Evolutionary conservation across 1,140 invertebrate genomes (phyloP).

Genomic region (Drosophila jambulina): DNA sequence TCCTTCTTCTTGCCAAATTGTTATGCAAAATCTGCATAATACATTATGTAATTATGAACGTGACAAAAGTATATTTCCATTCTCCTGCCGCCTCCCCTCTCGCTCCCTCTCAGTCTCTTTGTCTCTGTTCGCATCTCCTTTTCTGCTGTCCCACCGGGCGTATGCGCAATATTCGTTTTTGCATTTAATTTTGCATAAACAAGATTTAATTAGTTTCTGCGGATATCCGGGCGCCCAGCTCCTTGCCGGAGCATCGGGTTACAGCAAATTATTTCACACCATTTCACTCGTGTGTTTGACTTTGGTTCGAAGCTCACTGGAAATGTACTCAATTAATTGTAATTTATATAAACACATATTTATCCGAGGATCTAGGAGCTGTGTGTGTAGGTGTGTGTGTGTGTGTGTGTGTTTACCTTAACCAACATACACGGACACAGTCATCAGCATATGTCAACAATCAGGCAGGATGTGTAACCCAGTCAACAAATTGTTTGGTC

Average conservation of each 20-base stretch:
- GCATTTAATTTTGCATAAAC: slow-evolving; percentile 62
- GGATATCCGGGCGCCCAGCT: slow-evolving; percentile 39
- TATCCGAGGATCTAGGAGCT: slow-evolving; percentile 10
- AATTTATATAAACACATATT: slow-evolving; percentile 60
- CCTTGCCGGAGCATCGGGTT: slow-evolving; percentile 16
- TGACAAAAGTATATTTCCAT: slow-evolving; percentile 66
- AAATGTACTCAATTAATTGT: slow-evolving; percentile 74
- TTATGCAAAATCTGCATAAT: slow-evolving; percentile 81
- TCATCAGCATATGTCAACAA: slow-evolving; percentile 60
- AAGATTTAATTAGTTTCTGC: slow-evolving; percentile 63
- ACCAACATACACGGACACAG: slow-evolving; percentile 12
- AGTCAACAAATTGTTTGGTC: slow-evolving; percentile 31
- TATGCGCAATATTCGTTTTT: slow-evolving; percentile 59
- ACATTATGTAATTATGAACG: slow-evolving; percentile 82
- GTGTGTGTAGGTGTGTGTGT: background rate
- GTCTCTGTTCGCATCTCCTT: background rate
- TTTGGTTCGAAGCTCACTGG: slow-evolving; percentile 11
- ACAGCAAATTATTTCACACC: slow-evolving; percentile 69
- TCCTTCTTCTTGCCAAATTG: slow-evolving; percentile 58
- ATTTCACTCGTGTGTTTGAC: slow-evolving; percentile 63
- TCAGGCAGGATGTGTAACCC: slow-evolving; percentile 12
- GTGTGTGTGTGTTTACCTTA: slow-evolving; percentile 11
- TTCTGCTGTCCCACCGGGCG: slow-evolving; percentile 32
- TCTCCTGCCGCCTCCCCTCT: background rate
- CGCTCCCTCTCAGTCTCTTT: background rate